Evolutionary conservation across 1,140 invertebrate genomes (phyloP).

Genomic region (Nymphalis io): DNA sequence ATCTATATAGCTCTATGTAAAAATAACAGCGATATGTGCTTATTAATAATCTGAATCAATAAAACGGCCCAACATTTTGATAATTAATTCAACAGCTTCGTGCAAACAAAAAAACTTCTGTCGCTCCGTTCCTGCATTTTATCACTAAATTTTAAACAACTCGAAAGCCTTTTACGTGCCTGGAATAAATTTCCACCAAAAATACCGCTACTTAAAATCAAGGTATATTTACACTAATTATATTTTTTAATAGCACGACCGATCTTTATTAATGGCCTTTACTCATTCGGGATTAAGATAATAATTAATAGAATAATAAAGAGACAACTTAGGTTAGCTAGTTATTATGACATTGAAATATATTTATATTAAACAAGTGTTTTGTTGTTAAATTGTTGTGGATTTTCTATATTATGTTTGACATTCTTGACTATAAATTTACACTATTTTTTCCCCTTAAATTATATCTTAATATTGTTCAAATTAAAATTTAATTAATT

Average conservation of each 20-base stretch:
- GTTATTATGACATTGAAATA: too few relatives aligned
- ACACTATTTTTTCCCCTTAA: too few relatives aligned
- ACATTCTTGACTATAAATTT: too few relatives aligned
- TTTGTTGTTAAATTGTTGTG: too few relatives aligned
- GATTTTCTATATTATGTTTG: too few relatives aligned
- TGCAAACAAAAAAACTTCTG: constrained; percentile 23
- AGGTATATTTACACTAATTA: constrained; percentile 6
- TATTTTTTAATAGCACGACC: background rate
- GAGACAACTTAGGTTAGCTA: too few relatives aligned
- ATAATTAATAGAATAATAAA: too few relatives aligned
- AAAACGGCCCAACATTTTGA: background rate
- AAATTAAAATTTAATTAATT: too few relatives aligned
- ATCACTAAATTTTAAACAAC: constrained; percentile 44
- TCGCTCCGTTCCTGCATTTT: constrained; percentile 38
- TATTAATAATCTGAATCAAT: background rate
- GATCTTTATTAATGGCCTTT: constrained; percentile 18
- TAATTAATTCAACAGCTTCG: constrained; percentile 25
- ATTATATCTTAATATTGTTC: too few relatives aligned
- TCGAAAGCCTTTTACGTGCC: constrained; percentile 39
- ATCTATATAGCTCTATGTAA: too few relatives aligned
- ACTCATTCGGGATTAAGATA: background rate
- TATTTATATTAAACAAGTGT: too few relatives aligned
- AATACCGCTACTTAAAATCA: constrained; percentile 24
- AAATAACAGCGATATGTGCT: too few relatives aligned
- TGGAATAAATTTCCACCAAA: constrained; percentile 43